Conservation (phyloP, 1,140 invertebrate genomes). For the Danaus plexippus region DNA sequence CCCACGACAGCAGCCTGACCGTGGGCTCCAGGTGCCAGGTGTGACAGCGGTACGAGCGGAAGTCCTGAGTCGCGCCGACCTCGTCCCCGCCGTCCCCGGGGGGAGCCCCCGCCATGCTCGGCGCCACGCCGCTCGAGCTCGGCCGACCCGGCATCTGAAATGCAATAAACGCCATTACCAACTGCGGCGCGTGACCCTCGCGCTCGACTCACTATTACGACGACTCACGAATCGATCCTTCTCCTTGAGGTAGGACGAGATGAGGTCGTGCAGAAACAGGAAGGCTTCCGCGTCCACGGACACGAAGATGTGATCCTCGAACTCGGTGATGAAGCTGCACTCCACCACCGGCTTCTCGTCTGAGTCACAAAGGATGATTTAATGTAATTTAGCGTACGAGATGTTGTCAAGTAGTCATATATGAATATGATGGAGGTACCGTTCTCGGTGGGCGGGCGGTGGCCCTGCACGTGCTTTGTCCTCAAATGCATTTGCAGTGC, state of each 20-base stretch:
- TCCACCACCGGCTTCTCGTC: conserved; percentile 91
- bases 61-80: conserved; percentile 76
- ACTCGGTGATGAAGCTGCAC: conserved; percentile 98
- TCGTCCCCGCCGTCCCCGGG: conserved; percentile 1
- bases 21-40: conserved; percentile 99
- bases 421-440: conserved; percentile 61
- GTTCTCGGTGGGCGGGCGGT: conserved; percentile 78
- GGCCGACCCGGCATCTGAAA: conserved; percentile 39
- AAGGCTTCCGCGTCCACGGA: conserved; percentile 98
- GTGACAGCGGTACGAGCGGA: conserved; percentile 93
- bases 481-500: conserved; percentile 93
- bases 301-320: conserved; percentile 98
- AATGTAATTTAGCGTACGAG: neutral
- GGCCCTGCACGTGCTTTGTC: conserved; percentile 90
- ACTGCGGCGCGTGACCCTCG: too few species aligned
- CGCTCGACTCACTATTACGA: too few species aligned
- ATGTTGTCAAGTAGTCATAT: too few species aligned
- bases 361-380: conserved; percentile 39
- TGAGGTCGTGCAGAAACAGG: conserved; percentile 97
- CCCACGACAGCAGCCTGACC: conserved; percentile 94
- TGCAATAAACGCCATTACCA: neutral
- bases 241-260: conserved; percentile 95
- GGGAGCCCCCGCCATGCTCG: too few species aligned
- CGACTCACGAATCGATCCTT: conserved; percentile 86
- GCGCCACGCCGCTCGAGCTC: conserved; percentile 16